Evolutionary conservation across 2,113 vertebrate genomes (phyloP), one percentile per base, ranked within the genome.

Genomic region (Otocyon megalotis): DNA sequence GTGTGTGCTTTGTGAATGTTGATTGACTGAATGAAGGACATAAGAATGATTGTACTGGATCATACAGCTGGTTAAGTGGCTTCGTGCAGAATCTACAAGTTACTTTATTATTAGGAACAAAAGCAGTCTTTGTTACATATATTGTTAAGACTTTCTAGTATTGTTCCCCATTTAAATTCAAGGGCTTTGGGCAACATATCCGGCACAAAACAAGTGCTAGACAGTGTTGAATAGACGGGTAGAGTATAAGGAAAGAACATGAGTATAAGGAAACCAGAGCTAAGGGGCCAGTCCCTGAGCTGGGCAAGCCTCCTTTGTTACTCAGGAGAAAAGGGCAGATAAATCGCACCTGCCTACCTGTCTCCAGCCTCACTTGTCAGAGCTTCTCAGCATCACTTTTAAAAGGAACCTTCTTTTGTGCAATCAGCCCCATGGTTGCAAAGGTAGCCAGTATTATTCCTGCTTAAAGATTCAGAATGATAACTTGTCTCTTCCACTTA

Each of bases 331-430:
- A 56, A 58, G 12, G 16, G 22, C 16, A 65, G 26, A 48, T 12
- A 13, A 1, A 9, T 24, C 14, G 12, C 24, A 43, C 0, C 20
- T 10, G 12, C 3, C 3, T 43, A 2, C 14, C 7, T 8, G 2
- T 15, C 35, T 76, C 32, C 30, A 19, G 3, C 2, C 15, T 3
- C n/a, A 24, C 54, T 77, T 24, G 15, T 20, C 53, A 37, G 37
- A 83, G 43, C 20, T 0, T 81, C 87, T 95, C 72, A 62, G 37
- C 30, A 0, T 80, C 16, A 50, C 67, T 92, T 90, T 53, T 8
- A 50, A 37, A 72, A 53, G 32, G 15, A 92, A 58, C 1, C 28
- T 28, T 30, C 43, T 37, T 63, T 19, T 32, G n/a, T 72, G 30
- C 32, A 65, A 62, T 35, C 53, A 67, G 26, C 3, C 13, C 50